Percentiles rank a stretch among this genome's conserved stretches.
phyloP scores from a whole-genome alignment of 2,113 vertebrate species.

The Cathartes aura region DNA sequence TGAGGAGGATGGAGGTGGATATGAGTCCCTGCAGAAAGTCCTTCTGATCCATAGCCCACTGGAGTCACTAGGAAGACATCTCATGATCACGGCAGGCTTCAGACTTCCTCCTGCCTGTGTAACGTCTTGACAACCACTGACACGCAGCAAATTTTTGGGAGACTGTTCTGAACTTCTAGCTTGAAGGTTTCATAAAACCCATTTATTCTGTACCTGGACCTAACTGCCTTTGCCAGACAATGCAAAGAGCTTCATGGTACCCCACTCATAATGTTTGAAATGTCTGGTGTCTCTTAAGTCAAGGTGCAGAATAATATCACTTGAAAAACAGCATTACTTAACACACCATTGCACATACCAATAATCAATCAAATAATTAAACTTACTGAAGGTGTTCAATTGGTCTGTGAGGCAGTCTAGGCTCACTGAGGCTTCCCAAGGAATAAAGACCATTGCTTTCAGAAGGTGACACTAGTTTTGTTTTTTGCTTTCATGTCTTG shows the following conservation, averaged over 20 bases:
- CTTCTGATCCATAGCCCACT: neutral
- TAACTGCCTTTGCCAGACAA: neutral
- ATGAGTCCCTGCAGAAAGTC: neutral
- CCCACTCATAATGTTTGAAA: neutral
- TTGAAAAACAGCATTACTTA: neutral
- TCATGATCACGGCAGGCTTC: accelerated
- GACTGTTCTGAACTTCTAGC: neutral
- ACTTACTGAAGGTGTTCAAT: neutral
- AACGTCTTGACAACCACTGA: neutral
- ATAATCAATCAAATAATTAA: neutral
- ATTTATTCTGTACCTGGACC: neutral
- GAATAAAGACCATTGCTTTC: neutral
- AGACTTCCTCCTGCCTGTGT: neutral
- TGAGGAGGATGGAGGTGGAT: neutral
- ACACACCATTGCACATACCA: accelerated
- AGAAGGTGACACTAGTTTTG: neutral
- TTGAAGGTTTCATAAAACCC: neutral
- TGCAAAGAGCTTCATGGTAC: neutral
- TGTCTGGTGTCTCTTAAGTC: neutral
- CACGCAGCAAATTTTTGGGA: accelerated
- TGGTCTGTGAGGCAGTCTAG: neutral
- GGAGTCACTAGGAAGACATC: neutral
- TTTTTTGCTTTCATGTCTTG: neutral
- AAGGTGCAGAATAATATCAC: neutral
- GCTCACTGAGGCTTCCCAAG: neutral